Base-by-base conservation (phyloP, 2,113 vertebrate genomes). In the Dryoscopus gambensis region DNA sequence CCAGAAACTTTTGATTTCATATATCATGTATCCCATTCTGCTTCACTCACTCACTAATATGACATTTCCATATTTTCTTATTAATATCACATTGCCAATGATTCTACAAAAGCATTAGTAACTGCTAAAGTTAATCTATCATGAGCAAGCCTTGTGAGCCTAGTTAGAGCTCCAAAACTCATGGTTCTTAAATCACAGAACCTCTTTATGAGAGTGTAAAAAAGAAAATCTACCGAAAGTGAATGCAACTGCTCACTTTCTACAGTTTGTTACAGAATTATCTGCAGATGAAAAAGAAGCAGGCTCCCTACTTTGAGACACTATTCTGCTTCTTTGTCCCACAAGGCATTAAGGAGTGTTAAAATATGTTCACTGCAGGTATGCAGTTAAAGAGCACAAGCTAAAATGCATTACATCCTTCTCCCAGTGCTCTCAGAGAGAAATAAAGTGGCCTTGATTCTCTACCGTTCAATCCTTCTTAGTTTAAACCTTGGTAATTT, bases 401-500 rank as follows among this genome's bases (percentile, higher is more conserved):
- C 55, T 90, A 93, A 88, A 88, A 87, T 18, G 1, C 73, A 39
- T 81, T 90, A 47, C 24, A 37, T 75, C 52, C 47, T 90, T 84
- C 68, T 81, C 68, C 80, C 60, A 35, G 55, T 25, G 30, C 50
- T 74, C 71, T 90, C 59, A 42, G 9, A 74, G 55, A 83, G 60
- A 84, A 93, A 92, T 87, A 89, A 93, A 89, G 42, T 63, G 73
- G 73, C 94, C 95, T 95, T 93, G 76, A 89, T 92, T 89, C 42
- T 93, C 39, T 74, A 12, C 86, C 87, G 68, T 74, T 93, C 93
- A 96, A 95, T 92, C 77, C 64, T 89, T 93, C 93, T 95, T 92
- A 86, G 79, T 90, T 96, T 90, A 95, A 93, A 42, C 79, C 76
- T 67, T 69, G 47, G 63, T 73, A 96, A 95, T 95, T 95, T 95